Evolutionary conservation across 2,797 vertebrate species (phyloP).

Genomic region (Cuniculus paca): DNA sequence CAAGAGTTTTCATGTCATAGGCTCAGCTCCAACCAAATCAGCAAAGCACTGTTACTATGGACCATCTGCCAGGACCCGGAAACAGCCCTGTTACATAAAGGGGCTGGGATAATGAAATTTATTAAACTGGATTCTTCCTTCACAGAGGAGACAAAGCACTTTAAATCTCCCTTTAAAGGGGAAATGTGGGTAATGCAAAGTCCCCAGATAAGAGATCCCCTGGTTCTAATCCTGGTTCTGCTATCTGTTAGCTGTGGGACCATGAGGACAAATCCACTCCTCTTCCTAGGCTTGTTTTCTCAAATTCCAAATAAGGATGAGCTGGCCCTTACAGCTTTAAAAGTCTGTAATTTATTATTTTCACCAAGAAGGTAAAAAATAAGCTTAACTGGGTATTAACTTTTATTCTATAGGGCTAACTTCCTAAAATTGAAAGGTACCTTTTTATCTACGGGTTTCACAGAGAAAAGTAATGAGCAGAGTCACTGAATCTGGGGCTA

Average conservation of each 20-base stretch:
- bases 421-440: background rate
- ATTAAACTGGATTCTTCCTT: slow-evolving; percentile 74
- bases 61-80: slow-evolving; percentile 83
- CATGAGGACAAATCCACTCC: background rate
- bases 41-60: slow-evolving; percentile 80
- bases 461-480: background rate
- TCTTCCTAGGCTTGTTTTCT: background rate
- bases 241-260: background rate
- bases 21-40: slow-evolving; percentile 81
- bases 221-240: slow-evolving; percentile 30
- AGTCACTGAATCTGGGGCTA: background rate
- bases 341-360: slow-evolving; percentile 50
- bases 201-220: background rate
- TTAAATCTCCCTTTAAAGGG: slow-evolving; percentile 48
- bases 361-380: slow-evolving; percentile 36
- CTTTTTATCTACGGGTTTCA: background rate
- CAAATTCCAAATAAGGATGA: slow-evolving; percentile 46
- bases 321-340: background rate
- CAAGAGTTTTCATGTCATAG: slow-evolving; percentile 68
- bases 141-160: slow-evolving; percentile 9
- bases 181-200: background rate
- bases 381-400: background rate
- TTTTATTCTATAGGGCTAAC: background rate
- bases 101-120: slow-evolving; percentile 69
- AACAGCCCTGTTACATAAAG: slow-evolving; percentile 82